Evolutionary conservation across 1,140 invertebrate genomes (phyloP), one percentile per base, ranked within the genome.

Genomic region (Anoplophora glabripennis): DNA sequence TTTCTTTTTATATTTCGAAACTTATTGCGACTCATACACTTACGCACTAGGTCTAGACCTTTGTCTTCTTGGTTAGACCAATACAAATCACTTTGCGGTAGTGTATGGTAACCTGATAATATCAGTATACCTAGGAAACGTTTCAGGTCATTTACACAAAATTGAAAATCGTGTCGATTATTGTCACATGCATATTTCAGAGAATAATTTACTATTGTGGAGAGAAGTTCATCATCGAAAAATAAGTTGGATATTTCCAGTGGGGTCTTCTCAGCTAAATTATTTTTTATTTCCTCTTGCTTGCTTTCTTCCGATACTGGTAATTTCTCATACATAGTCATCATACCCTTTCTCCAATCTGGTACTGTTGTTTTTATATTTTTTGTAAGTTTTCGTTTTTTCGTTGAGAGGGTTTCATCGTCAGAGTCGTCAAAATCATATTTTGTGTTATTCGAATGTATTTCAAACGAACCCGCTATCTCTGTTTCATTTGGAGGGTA

Each of bases 11-110:
- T 62, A 45, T 36, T 33, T 54, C 45, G 33, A 41, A 64, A 64
- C 36, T 35, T 56, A 40, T 60, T 57, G 12, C 58, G 34, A 49
- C 58, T 61, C 53, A 64, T 60, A 17, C 57, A 56, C 33, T 55
- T 60, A 53, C 51, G 54, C n/a, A 64, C 40, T 17, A 64, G 47
- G 49, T 57, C 42, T 9, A 53, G 21, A 18, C 38, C 53, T 49
- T 65, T 65, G 38, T 65, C 51, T 42, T 65, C 58, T 47, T 61
- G 49, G 12, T 18, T 57, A 41, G 53, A 57, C 54, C 54, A 61
- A 46, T 63, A 63, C 44, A 58, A 40, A 28, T 53, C 9, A 49
- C 45, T 59, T 46, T 51, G 33, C 15, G 56, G 56, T 53, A 59
- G 36, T 53, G 57, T 21, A 45, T 63, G 61, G 37, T 63, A 49